Conservation (phyloP, 2,113 vertebrate species). For the Microtus montanus region DNA sequence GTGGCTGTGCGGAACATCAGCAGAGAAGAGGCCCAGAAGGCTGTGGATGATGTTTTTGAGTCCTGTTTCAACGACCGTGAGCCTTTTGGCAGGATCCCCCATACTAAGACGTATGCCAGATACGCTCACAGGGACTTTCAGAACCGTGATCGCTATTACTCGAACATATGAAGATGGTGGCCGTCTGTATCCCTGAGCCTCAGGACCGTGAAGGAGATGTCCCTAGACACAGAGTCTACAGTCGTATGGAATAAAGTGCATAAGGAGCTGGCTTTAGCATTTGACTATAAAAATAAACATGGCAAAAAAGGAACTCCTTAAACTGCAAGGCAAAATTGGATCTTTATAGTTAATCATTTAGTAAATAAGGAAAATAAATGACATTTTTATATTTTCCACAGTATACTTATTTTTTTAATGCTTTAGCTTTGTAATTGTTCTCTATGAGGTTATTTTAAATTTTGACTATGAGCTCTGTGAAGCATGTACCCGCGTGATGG, state of each 20-base stretch:
- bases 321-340: slow-evolving; percentile 39
- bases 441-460: slow-evolving; percentile 48
- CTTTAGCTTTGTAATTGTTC: slow-evolving; percentile 44
- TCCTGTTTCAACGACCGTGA: slow-evolving; percentile 95
- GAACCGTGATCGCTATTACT: slow-evolving; percentile 92
- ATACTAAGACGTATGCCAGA: slow-evolving; percentile 89
- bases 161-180: slow-evolving; percentile 88
- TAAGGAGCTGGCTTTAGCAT: slow-evolving; percentile 19
- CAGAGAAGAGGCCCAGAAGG: slow-evolving; percentile 90
- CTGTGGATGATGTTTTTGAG: slow-evolving; percentile 95
- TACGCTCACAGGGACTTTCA: slow-evolving; percentile 92
- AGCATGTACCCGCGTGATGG: background rate
- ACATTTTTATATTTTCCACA: slow-evolving; percentile 58
- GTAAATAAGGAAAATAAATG: slow-evolving; percentile 62
- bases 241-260: background rate
- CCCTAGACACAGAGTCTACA: slow-evolving; percentile 8
- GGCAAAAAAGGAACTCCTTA: slow-evolving; percentile 51
- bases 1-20: slow-evolving; percentile 94
- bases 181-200: background rate
- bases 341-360: slow-evolving; percentile 48
- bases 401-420: slow-evolving; percentile 23
- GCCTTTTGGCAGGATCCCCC: slow-evolving; percentile 96
- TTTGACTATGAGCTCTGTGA: slow-evolving; percentile 47
- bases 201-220: background rate
- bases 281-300: slow-evolving; percentile 30